These are phyloP conservation scores for Rhamnusium bicolor DNA, from an alignment of 2,888 invertebrate genomes.

Conservation along the genomic window DNA sequence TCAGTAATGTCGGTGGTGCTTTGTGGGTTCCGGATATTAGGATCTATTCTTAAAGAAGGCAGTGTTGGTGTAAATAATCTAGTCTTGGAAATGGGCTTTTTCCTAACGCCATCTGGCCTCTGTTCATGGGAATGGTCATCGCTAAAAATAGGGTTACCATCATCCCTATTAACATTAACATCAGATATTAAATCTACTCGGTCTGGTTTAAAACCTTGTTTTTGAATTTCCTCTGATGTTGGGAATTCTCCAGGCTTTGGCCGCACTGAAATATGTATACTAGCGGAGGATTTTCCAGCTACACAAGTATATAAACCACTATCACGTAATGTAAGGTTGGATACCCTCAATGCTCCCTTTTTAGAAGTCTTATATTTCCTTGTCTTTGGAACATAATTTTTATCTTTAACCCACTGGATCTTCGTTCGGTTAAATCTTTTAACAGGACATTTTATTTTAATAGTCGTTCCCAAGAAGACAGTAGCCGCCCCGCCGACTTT, in stretches of 20 bases:
- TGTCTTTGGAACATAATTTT: constrained; percentile 82
- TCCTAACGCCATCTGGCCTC: constrained; percentile 71
- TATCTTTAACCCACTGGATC: constrained; percentile 93
- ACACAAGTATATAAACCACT: constrained; percentile 90
- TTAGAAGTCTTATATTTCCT: constrained; percentile 91
- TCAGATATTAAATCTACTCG: constrained; percentile 62
- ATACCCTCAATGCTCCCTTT: constrained; percentile 91
- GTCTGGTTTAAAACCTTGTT: constrained; percentile 64
- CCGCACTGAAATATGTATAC: constrained; percentile 86
- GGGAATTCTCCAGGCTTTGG: constrained; percentile 85
- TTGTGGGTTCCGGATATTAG: constrained; percentile 61
- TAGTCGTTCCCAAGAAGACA: constrained; percentile 91
- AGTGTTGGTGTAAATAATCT: constrained; percentile 65
- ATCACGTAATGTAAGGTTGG: constrained; percentile 85
- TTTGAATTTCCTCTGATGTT: constrained; percentile 83
- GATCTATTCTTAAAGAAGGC: constrained; percentile 59
- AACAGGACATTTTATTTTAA: constrained; percentile 95
- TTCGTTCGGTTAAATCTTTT: constrained; percentile 87
- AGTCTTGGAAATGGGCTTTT: constrained; percentile 61
- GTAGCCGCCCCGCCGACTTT: constrained; percentile 93
- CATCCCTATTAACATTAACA: constrained; percentile 67
- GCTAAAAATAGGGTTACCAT: constrained; percentile 66
- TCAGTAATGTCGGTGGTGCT: constrained; percentile 61
- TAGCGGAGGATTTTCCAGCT: constrained; percentile 87
- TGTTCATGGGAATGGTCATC: constrained; percentile 81